Evolutionary conservation across 1,140 invertebrate species (phyloP).

Genomic region (Littorina saxatilis): DNA sequence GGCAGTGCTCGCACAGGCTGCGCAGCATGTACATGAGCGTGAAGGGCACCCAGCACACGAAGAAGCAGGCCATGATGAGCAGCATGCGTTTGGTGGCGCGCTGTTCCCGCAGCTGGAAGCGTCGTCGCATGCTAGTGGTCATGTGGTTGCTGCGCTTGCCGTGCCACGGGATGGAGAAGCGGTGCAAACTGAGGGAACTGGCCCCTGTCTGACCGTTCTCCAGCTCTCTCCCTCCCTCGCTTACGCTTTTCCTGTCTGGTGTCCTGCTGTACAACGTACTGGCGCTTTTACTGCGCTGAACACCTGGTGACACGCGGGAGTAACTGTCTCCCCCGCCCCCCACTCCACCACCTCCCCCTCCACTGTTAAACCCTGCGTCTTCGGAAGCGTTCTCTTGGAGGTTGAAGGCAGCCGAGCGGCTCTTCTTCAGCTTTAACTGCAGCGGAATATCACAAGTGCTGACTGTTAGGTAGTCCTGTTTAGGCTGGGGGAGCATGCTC

Average conservation of each 20-base stretch:
- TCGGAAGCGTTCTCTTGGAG: constrained; percentile 4
- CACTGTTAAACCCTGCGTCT: too few relatives aligned
- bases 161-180: constrained; percentile 43
- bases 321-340: not conserved
- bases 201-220: constrained; percentile 15
- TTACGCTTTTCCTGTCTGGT: not conserved
- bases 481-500: not conserved
- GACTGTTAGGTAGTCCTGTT: constrained; percentile 20
- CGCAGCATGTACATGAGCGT: constrained; percentile 85
- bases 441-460: constrained; percentile 31
- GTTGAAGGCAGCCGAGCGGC: constrained; percentile 21
- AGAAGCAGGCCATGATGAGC: constrained; percentile 99
- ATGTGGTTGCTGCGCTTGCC: constrained; percentile 44
- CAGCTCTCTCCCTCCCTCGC: too few relatives aligned
- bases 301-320: not conserved
- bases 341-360: too few relatives aligned
- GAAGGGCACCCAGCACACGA: constrained; percentile 98
- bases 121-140: constrained; percentile 63
- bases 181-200: constrained; percentile 19
- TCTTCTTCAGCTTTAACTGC: constrained; percentile 30
- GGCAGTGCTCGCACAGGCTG: constrained; percentile 67
- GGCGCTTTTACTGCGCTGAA: constrained; percentile 45
- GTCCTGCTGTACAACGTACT: constrained; percentile 31
- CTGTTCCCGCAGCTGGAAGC: constrained; percentile 86
- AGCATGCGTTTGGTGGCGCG: constrained; percentile 97